Evolutionary conservation across 2,113 vertebrate species (phyloP).

Genomic region (Prunella fulvescens): DNA sequence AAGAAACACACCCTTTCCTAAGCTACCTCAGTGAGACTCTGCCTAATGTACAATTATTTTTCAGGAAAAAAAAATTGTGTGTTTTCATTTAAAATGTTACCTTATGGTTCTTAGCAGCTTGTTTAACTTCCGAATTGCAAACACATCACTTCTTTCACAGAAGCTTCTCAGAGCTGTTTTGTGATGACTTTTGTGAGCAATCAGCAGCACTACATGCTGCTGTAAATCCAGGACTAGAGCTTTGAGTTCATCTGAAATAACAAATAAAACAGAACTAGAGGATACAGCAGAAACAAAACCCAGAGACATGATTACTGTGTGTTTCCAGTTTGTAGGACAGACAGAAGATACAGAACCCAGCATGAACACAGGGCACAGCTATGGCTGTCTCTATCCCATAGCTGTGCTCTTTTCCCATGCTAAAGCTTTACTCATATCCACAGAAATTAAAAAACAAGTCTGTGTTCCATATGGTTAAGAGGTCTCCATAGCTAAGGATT

Average conservation of each 20-base stretch:
- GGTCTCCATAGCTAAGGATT: neutral
- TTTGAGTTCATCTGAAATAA: neutral
- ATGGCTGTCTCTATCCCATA: neutral
- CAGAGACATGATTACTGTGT: neutral
- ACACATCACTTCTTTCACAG: neutral
- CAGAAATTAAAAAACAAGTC: neutral
- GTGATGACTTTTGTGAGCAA: neutral
- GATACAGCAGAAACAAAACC: neutral
- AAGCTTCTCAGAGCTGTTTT: neutral
- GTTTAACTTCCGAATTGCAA: neutral
- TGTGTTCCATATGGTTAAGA: neutral
- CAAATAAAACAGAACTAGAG: slow-evolving; percentile 1
- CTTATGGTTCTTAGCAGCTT: neutral
- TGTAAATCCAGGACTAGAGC: neutral
- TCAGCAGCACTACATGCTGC: neutral
- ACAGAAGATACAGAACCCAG: neutral
- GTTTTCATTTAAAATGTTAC: neutral
- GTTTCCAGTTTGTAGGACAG: neutral
- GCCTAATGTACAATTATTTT: neutral
- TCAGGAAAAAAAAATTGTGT: neutral
- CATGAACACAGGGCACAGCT: neutral
- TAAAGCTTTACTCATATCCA: neutral
- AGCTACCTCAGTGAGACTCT: neutral
- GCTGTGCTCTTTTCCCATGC: neutral
- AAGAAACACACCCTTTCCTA: neutral